A percentile compares a stretch with the other conserved stretches of the same genome.
phyloP scores from a whole-genome alignment of 2,797 vertebrate genomes.

The Euthynnus affinis region DNA sequence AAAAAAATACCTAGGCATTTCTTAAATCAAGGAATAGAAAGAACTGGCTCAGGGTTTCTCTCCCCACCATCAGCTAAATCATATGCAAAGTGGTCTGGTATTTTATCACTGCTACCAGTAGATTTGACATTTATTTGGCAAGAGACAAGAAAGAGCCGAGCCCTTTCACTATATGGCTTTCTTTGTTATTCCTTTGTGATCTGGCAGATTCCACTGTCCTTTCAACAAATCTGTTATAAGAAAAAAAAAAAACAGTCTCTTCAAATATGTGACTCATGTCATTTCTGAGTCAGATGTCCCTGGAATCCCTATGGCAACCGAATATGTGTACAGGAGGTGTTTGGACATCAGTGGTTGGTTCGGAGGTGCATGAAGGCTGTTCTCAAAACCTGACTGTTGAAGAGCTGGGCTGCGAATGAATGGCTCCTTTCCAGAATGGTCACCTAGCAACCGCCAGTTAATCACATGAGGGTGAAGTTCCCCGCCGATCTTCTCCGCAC shows the following conservation, averaged over 20 bases:
- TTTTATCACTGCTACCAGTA: not conserved
- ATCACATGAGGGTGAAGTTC: conserved; percentile 73
- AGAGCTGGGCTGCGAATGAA: conserved; percentile 55
- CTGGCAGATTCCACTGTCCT: conserved; percentile 13
- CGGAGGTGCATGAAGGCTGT: conserved; percentile 54
- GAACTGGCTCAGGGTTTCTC: conserved; percentile 27
- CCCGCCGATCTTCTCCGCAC: conserved; percentile 12
- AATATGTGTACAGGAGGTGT: conserved; percentile 67
- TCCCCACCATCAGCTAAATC: not conserved
- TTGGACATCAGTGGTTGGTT: conserved; percentile 62
- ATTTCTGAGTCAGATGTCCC: conserved; percentile 74
- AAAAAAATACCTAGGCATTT: conserved; percentile 11
- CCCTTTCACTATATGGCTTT: not conserved
- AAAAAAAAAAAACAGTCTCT: conserved; percentile 37
- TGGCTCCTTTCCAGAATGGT: conserved; percentile 68
- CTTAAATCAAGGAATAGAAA: conserved; percentile 16
- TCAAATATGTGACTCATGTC: conserved; percentile 70
- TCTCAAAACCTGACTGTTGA: conserved; percentile 60
- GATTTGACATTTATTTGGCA: not conserved
- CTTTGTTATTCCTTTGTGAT: conserved; percentile 5
- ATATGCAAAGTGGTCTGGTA: not conserved
- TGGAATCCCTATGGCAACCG: conserved; percentile 80
- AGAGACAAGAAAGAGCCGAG: not conserved
- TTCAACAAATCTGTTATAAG: conserved; percentile 2
- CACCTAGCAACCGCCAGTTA: conserved; percentile 82